Evolutionary conservation across 1,140 invertebrate species (phyloP).

Genomic region (Diabrotica undecimpunctata): DNA sequence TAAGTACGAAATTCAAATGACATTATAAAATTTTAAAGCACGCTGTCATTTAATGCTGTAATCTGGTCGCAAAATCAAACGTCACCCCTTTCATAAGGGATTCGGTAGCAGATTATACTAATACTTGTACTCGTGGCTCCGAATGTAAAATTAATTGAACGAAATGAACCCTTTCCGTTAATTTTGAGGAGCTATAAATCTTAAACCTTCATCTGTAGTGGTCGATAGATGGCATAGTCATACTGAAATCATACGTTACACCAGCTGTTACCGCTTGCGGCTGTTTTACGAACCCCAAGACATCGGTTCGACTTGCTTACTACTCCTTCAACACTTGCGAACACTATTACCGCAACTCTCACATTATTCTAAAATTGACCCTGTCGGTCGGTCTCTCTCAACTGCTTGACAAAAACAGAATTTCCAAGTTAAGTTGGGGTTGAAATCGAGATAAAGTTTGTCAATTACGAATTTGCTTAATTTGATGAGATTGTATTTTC

Average conservation of each 20-base stretch:
- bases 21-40: no score
- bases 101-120: conserved; percentile 12
- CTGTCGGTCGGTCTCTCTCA: background rate
- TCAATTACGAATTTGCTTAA: no score
- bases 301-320: conserved; percentile 7
- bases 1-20: no score
- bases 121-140: conserved; percentile 11
- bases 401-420: background rate
- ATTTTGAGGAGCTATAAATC: conserved; percentile 24
- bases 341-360: conserved; percentile 16
- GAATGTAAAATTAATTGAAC: conserved; percentile 18
- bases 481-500: no score
- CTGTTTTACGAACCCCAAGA: conserved; percentile 15
- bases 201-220: conserved; percentile 22
- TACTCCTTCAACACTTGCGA: conserved; percentile 13
- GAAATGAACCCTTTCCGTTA: conserved; percentile 23
- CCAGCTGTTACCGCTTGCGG: conserved; percentile 21
- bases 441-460: no score
- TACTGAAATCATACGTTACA: conserved; percentile 18
- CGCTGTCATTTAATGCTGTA: no score
- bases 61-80: background rate
- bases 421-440: background rate
- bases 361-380: conserved; percentile 17
- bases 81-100: conserved; percentile 6
- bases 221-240: conserved; percentile 23